Base-by-base conservation (phyloP, 64 coral and sea anemone genomes). In the Anthopleura sola region DNA sequence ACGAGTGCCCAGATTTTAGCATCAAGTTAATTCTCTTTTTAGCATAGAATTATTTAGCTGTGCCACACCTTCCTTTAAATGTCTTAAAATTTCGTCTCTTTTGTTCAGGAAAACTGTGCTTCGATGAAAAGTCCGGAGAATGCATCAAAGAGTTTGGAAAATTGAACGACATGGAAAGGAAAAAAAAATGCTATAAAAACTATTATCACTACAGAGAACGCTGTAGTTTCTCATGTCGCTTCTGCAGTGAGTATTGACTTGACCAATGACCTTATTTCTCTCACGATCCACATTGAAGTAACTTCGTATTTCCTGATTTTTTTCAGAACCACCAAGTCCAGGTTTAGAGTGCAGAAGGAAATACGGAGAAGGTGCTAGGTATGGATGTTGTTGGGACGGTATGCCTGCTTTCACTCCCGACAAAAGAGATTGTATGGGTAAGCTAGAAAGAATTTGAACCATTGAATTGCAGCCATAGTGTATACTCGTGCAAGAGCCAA, bases 41-140 rank as follows among this genome's bases (percentile, higher is more conserved):
- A n/a, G n/a, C n/a, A n/a, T n/a, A n/a, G n/a, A n/a, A n/a, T 44
- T 44, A 44, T 44, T 44, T 6, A 44, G 40, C 40, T 44, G 40
- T 44, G 9, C 9, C 40, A 44, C 40, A 44, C 40, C 40, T 44
- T 44, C 9, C 7, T 53, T 17, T 53, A 17, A 53, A 15, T 53
- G 50, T 14, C 16, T 53, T 1, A 17, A 12, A 2, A 53, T 53
- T 15, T 53, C 33, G 6, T 34, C 9, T 34, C 68, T 71, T 34
- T 44, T n/a, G 68, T 71, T 14, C 37, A 77, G 75, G 34, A 77
- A 77, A 37, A 34, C 75, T 77, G 31, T 77, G 75, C 29, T 77
- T 38, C 23, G 75, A 77, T 16, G 19, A 37, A 9, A 34, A 19
- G 23, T 3, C 37, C 23, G 31, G 26, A 40, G 18, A 15, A 34